A percentile compares a stretch with the other conserved stretches of the same genome.
These are phyloP conservation scores for Drepana arcuata DNA, from an alignment of 1,140 invertebrate genomes.

Conservation along the genomic window DNA sequence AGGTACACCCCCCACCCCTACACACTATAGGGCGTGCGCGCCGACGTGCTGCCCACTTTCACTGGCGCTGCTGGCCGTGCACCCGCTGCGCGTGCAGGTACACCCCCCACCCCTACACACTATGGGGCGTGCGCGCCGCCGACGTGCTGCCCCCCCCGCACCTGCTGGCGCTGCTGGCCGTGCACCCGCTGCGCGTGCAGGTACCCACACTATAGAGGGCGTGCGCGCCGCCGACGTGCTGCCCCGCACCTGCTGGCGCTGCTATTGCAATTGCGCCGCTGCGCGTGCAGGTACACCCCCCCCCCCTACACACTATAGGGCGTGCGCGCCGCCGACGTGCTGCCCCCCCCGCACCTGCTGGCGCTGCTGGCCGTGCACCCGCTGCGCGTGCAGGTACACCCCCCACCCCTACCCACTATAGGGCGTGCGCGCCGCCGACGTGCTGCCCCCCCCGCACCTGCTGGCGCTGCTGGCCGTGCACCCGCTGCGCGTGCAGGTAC, in stretches of 20 bases:
- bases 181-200: conserved; percentile 93
- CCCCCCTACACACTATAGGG: no score
- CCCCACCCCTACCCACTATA: no score
- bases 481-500: conserved; percentile 91
- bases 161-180: conserved; percentile 85
- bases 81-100: conserved; percentile 94
- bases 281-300: no score
- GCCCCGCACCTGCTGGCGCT: no score
- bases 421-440: conserved; percentile 85
- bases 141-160: conserved; percentile 86
- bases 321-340: conserved; percentile 83
- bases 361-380: conserved; percentile 91
- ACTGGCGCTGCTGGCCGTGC: conserved; percentile 87
- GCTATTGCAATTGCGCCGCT: no score
- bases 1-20: conserved; percentile 75
- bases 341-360: conserved; percentile 85
- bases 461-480: conserved; percentile 89
- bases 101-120: neutral
- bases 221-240: no score
- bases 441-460: conserved; percentile 84
- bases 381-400: conserved; percentile 86
- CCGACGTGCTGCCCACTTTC: conserved; percentile 85
- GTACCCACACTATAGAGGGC: no score
- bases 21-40: conserved; percentile 82
- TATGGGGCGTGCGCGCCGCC: conserved; percentile 85